A percentile compares a stretch with the other conserved stretches of the same genome.
Conservation (phyloP, 2,888 invertebrate species). For the Hypomecis atomaria region DNA sequence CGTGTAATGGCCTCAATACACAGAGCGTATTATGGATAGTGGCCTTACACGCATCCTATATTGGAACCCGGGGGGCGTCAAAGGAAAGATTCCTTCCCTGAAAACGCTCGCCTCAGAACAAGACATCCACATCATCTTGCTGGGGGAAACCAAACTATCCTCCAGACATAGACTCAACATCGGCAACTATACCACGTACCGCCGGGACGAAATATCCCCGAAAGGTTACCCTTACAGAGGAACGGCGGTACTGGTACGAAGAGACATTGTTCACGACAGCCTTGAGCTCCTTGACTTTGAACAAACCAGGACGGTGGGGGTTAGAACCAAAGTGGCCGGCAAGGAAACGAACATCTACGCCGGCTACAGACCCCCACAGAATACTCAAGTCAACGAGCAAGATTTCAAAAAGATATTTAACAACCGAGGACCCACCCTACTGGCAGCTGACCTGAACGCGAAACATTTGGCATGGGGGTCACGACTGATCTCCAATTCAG, state of each 20-base stretch:
- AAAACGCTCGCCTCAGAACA: conserved; percentile 4
- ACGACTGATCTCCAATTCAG: background rate
- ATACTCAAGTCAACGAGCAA: background rate
- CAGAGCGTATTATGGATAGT: conserved; percentile 1
- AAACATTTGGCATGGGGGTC: conserved; percentile 11
- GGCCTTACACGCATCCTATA: conserved; percentile 2
- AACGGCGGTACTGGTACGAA: conserved; percentile 10
- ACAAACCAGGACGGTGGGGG: background rate
- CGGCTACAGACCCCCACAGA: conserved; percentile 8
- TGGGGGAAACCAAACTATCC: conserved; percentile 5
- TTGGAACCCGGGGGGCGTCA: conserved; percentile 25
- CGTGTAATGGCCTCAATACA: background rate
- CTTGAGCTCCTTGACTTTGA: background rate
- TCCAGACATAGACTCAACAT: background rate
- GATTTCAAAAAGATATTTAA: background rate
- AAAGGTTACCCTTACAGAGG: background rate
- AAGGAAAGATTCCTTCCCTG: background rate
- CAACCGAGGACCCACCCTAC: background rate
- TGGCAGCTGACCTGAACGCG: conserved; percentile 2
- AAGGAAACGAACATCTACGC: conserved; percentile 4
- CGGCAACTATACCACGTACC: background rate
- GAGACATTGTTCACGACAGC: conserved; percentile 15
- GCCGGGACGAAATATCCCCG: conserved; percentile 2
- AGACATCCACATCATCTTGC: conserved; percentile 1
- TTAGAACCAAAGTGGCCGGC: background rate